A percentile compares a stretch with the other conserved stretches of the same genome.
phyloP scores from a whole-genome alignment of 1,140 invertebrate species.

The Megalonaias nervosa region DNA sequence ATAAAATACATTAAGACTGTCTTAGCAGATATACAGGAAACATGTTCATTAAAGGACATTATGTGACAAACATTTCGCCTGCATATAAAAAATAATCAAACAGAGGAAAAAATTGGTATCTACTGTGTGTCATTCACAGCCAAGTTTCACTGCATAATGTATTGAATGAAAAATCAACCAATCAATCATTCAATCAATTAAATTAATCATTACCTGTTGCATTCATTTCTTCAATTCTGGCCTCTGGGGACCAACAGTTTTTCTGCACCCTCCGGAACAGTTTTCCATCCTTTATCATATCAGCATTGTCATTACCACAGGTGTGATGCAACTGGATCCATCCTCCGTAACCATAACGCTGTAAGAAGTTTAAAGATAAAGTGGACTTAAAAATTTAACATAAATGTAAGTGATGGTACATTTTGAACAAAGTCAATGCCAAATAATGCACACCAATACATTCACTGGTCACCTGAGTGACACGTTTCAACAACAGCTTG shows the following conservation, averaged over 20 bases:
- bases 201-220: constrained; percentile 62
- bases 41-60: no score
- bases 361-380: constrained; percentile 27
- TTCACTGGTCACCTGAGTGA: background rate
- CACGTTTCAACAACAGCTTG: no score
- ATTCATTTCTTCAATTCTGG: constrained; percentile 69
- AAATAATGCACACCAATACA: background rate
- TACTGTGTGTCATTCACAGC: background rate
- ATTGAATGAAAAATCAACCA: background rate
- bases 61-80: no score
- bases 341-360: constrained; percentile 77
- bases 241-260: constrained; percentile 75
- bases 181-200: background rate
- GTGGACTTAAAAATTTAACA: background rate
- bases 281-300: constrained; percentile 76
- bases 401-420: background rate
- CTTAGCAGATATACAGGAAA: no score
- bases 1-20: no score
- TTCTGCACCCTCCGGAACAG: constrained; percentile 75
- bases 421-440: no score
- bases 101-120: background rate
- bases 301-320: constrained; percentile 62
- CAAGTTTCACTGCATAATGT: background rate
- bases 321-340: constrained; percentile 75
- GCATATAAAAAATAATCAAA: no score